Evolutionary conservation across 1,140 invertebrate species (phyloP).

Genomic region (Charaxes varanes): DNA sequence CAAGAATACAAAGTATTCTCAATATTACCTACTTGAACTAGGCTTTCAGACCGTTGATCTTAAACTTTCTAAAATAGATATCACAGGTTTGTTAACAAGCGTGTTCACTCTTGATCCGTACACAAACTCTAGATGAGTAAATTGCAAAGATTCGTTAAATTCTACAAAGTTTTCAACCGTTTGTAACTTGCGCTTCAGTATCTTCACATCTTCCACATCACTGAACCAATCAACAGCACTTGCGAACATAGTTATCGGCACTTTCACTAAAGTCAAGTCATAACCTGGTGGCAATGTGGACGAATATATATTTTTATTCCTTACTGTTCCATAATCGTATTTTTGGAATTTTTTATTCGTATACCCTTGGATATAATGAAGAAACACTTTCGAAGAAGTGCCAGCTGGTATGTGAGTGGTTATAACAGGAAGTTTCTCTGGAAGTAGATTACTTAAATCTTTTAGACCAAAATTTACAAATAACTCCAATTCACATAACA

Average conservation of each 20-base stretch:
- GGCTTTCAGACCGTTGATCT: no score
- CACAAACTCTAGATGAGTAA: slow-evolving; percentile 55
- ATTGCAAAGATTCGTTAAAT: slow-evolving; percentile 38
- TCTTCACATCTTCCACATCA: slow-evolving; percentile 29
- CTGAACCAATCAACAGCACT: slow-evolving; percentile 54
- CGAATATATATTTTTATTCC: slow-evolving; percentile 35
- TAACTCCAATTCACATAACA: slow-evolving; percentile 43
- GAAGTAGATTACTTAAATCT: slow-evolving; percentile 31
- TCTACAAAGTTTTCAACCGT: slow-evolving; percentile 28
- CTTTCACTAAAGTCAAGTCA: slow-evolving; percentile 32
- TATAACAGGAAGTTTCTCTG: slow-evolving; percentile 34
- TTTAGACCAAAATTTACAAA: slow-evolving; percentile 37
- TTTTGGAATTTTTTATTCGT: slow-evolving; percentile 39
- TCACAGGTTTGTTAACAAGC: slow-evolving; percentile 37
- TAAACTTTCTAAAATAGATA: slow-evolving; percentile 27
- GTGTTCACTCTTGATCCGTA: slow-evolving; percentile 42
- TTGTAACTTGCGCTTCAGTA: slow-evolving; percentile 30
- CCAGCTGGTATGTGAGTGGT: slow-evolving; percentile 51
- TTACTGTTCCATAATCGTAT: slow-evolving; percentile 39
- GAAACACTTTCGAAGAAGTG: slow-evolving; percentile 38
- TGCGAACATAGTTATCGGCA: slow-evolving; percentile 35
- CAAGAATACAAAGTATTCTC: no score
- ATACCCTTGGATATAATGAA: slow-evolving; percentile 52
- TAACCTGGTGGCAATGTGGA: slow-evolving; percentile 38
- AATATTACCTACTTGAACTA: no score